Conservation (phyloP, 2,888 invertebrate species). For the Miltochrista miniata region DNA sequence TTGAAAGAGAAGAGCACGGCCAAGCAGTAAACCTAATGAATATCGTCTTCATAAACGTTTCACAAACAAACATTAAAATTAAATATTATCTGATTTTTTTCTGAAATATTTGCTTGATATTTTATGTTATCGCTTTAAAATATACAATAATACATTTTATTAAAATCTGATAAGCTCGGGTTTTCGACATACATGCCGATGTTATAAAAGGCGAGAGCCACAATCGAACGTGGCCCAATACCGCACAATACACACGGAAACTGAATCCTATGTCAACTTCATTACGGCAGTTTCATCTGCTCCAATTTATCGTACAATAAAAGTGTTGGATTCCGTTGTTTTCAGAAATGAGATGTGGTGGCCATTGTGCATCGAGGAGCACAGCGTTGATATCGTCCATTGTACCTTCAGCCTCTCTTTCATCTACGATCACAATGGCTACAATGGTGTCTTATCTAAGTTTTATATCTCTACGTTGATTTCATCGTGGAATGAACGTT, state of each 20-base stretch:
- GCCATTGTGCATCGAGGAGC: slow-evolving; percentile 67
- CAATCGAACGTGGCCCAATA: slow-evolving; percentile 13
- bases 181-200: no score
- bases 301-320: slow-evolving; percentile 76
- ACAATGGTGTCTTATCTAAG: slow-evolving; percentile 74
- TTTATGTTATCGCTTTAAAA: no score
- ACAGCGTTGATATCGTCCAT: slow-evolving; percentile 38
- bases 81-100: not conserved
- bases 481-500: slow-evolving; percentile 36
- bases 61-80: not conserved
- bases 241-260: slow-evolving; percentile 28
- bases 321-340: slow-evolving; percentile 72
- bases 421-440: slow-evolving; percentile 64
- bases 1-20: no score
- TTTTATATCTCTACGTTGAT: slow-evolving; percentile 60
- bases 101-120: no score
- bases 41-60: no score
- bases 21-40: no score
- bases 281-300: slow-evolving; percentile 61
- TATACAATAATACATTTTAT: no score
- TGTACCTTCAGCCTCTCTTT: slow-evolving; percentile 58
- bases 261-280: slow-evolving; percentile 41
- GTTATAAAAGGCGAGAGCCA: no score
- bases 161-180: no score
- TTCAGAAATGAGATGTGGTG: slow-evolving; percentile 68